A percentile compares a stretch with the other conserved stretches of the same genome.
phyloP scores from a whole-genome alignment of 1,140 invertebrate species.

The Drosophila tsacasi region DNA sequence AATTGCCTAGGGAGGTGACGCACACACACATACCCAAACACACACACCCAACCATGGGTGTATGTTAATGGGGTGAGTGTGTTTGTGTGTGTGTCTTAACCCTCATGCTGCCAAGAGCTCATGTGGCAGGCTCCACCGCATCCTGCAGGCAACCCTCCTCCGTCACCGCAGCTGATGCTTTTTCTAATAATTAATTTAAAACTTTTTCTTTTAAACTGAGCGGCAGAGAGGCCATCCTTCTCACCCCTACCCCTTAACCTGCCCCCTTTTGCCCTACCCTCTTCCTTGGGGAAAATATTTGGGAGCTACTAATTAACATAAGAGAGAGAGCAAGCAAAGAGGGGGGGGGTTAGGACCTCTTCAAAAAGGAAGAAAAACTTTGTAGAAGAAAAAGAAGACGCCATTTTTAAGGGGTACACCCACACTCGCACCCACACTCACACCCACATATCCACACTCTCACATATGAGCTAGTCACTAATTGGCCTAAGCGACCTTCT shows the following conservation, averaged over 20 bases:
- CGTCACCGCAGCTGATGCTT: slow-evolving; percentile 73
- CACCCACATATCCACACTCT: not conserved
- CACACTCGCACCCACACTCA: not conserved
- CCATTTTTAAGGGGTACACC: slow-evolving; percentile 14
- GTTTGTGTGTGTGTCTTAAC: slow-evolving; percentile 53
- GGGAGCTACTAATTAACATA: slow-evolving; percentile 56
- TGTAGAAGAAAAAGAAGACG: not conserved
- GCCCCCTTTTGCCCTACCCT: not conserved
- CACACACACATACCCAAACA: slow-evolving; percentile 51
- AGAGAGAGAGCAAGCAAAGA: slow-evolving; percentile 21
- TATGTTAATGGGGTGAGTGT: slow-evolving; percentile 3
- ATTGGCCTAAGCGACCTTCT: slow-evolving; percentile 17
- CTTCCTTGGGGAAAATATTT: slow-evolving; percentile 14
- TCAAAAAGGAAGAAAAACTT: not conserved
- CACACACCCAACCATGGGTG: slow-evolving; percentile 18
- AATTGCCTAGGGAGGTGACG: slow-evolving; percentile 84
- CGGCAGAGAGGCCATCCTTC: not conserved
- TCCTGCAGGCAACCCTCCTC: slow-evolving; percentile 14
- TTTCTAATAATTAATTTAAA: slow-evolving; percentile 85
- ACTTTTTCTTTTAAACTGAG: slow-evolving; percentile 78
- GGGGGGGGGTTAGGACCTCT: no score
- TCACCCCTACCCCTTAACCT: not conserved
- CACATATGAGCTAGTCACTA: slow-evolving; percentile 20
- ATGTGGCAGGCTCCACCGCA: slow-evolving; percentile 38
- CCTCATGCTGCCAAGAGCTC: slow-evolving; percentile 38